phyloP scores from a whole-genome alignment of 2,888 invertebrate genomes.

The Andrena minutula region DNA sequence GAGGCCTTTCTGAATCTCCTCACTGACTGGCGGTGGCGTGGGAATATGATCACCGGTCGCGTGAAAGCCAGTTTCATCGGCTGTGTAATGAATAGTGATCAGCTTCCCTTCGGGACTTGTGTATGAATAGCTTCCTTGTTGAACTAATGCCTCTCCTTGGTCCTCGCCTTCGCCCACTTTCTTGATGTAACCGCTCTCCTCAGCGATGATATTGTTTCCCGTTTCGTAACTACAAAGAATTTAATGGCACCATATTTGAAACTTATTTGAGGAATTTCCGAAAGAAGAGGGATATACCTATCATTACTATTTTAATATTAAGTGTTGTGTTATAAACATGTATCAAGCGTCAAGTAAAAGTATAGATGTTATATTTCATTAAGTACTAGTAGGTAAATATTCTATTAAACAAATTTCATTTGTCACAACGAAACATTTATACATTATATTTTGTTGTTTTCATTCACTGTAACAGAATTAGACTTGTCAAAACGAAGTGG shows the following conservation, averaged over 20 bases:
- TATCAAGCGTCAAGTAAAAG: too few species aligned
- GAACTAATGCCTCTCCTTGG: conserved; percentile 90
- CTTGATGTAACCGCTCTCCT: conserved; percentile 92
- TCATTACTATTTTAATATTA: too few species aligned
- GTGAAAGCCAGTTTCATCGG: conserved; percentile 93
- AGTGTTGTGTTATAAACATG: too few species aligned
- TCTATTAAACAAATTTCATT: too few species aligned
- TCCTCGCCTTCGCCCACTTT: conserved; percentile 89
- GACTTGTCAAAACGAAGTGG: too few species aligned
- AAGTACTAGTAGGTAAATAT: too few species aligned
- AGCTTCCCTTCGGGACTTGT: conserved; percentile 92
- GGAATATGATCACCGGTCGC: conserved; percentile 93
- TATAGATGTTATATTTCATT: too few species aligned
- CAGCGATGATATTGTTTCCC: conserved; percentile 92
- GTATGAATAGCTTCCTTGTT: conserved; percentile 92
- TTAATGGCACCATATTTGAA: conserved; percentile 28
- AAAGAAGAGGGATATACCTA: too few species aligned
- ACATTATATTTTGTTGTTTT: too few species aligned
- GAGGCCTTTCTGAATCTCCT: conserved; percentile 94
- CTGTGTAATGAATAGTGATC: conserved; percentile 92
- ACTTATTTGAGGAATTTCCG: too few species aligned
- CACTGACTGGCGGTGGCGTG: conserved; percentile 93
- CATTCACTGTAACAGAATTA: too few species aligned
- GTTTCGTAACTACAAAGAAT: conserved; percentile 89
- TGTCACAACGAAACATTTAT: too few species aligned